These are phyloP conservation scores for Polyommatus icarus DNA, from an alignment of 2,888 invertebrate genomes.

Conservation along the genomic window DNA sequence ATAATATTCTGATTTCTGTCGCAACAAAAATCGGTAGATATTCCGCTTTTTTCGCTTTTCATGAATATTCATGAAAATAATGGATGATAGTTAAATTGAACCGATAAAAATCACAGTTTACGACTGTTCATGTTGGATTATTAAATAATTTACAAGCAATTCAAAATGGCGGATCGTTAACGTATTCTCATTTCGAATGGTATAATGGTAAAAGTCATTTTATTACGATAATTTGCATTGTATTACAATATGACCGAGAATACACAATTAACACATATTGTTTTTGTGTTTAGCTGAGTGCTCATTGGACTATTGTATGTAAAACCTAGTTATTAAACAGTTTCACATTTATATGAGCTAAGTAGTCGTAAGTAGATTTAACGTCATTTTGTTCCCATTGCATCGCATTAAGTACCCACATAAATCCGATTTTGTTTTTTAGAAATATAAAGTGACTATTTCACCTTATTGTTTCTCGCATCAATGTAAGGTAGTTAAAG, in stretches of 20 bases:
- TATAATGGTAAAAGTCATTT: slow-evolving; percentile 23
- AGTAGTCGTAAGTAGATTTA: slow-evolving; percentile 16
- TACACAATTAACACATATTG: slow-evolving; percentile 29
- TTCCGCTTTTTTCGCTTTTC: background rate
- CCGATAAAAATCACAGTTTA: slow-evolving; percentile 21
- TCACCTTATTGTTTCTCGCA: background rate
- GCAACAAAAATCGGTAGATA: background rate
- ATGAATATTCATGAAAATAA: background rate
- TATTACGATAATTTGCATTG: slow-evolving; percentile 29
- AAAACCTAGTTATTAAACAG: slow-evolving; percentile 21
- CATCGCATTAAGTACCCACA: slow-evolving; percentile 5
- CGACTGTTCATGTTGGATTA: slow-evolving; percentile 10
- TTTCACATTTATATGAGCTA: slow-evolving; percentile 19
- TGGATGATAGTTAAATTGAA: background rate
- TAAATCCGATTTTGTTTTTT: slow-evolving; percentile 6
- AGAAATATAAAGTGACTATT: background rate
- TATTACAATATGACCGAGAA: slow-evolving; percentile 20
- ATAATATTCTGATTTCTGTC: background rate
- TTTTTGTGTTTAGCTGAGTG: slow-evolving; percentile 13
- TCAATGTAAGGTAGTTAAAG: background rate
- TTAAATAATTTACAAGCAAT: slow-evolving; percentile 20
- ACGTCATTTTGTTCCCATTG: background rate
- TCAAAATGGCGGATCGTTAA: slow-evolving; percentile 29
- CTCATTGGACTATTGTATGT: slow-evolving; percentile 26
- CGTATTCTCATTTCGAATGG: slow-evolving; percentile 9